Base-by-base conservation (phyloP, 2,113 vertebrate genomes). In the Alouatta palliata region DNA sequence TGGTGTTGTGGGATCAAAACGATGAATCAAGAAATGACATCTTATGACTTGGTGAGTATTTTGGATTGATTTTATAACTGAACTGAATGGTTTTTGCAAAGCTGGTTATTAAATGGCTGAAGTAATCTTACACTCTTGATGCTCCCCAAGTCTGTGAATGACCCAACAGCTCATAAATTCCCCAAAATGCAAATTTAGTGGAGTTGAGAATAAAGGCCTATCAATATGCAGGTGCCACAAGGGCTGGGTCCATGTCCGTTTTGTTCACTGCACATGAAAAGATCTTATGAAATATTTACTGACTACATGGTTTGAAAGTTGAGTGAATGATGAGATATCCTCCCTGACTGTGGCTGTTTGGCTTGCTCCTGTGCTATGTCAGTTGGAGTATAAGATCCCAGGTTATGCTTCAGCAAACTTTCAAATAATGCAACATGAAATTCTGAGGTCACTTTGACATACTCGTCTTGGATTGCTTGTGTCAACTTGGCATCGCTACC, bases 341-440 rank as follows among this genome's bases (percentile, higher is more conserved):
- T 81, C 37, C 43, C n/a, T 77, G 73, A 49, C 6, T 75, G 4
- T 89, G 79, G 58, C 6, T 75, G 3, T 89, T n/a, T 77, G 84
- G 37, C 21, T 95, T 76, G 20, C 16, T 89, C 43, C 47, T 82
- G 64, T 85, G 8, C 30, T 37, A 4, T 93, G 27, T 8, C 30
- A 87, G 35, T 82, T 45, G 43, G 27, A 17, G 49, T 1, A 64
- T 3, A 73, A 12, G 52, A 83, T 56, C 70, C 27, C 37, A 92
- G 58, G n/a, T 45, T 97, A 16, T 87, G 43, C 37, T 95, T 95
- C 25, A 89, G 56, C 54, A 91, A 75, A 83, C 27, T 73, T 66
- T 70, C 0, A 76, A 82, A 54, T 23, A 56, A 70, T 40, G n/a
- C 8, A 35, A 45, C 45, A 77, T 56, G 47, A 35, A 85, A 89